Percentiles rank a stretch among this genome's conserved stretches.
phyloP scores from a whole-genome alignment of 92 coral and sea anemone genomes.

The Phymanthus crucifer region DNA sequence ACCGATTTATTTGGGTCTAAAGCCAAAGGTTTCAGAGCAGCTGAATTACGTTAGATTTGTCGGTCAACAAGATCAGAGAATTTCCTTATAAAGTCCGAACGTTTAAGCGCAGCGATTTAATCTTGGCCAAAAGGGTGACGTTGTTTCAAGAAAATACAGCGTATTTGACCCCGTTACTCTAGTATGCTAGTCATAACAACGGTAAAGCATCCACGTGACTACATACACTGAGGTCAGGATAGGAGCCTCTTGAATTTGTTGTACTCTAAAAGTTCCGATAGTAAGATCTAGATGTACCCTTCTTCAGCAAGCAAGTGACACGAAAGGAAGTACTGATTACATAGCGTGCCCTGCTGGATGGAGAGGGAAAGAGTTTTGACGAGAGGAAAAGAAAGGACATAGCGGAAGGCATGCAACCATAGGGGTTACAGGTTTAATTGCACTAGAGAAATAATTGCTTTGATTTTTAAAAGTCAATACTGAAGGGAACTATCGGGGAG shows the following conservation, averaged over 20 bases:
- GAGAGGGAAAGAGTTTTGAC: neutral
- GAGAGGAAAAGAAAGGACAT: neutral
- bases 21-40: too few species aligned
- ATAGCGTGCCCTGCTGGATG: neutral
- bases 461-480: neutral
- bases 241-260: neutral
- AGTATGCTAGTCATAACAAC: too few species aligned
- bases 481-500: neutral
- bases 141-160: too few species aligned
- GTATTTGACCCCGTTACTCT: too few species aligned
- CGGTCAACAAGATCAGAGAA: too few species aligned
- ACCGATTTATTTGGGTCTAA: too few species aligned
- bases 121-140: too few species aligned
- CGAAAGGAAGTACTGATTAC: neutral
- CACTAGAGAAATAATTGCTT: neutral
- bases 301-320: neutral
- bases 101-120: too few species aligned
- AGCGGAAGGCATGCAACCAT: neutral
- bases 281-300: neutral
- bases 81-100: too few species aligned
- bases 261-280: neutral
- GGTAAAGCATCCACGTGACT: too few species aligned
- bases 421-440: neutral
- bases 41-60: too few species aligned
- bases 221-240: too few species aligned